Base-by-base conservation (phyloP, 2,888 invertebrate genomes). In the Rhyacophila evoluta region DNA sequence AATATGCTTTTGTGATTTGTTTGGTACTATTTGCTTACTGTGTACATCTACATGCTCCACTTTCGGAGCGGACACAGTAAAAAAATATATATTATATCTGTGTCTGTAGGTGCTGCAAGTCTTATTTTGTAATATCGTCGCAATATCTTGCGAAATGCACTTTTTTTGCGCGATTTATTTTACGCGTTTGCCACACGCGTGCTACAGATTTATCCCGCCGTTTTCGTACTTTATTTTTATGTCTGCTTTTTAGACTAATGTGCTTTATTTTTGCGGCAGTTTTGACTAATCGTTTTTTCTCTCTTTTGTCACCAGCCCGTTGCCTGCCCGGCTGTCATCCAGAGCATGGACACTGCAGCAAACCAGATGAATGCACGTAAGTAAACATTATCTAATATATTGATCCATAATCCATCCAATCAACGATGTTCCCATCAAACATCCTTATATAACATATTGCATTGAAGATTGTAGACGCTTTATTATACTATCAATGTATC, bases 351-450 rank as follows among this genome's bases (percentile, higher is more conserved):
- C 94, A 94, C 90, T 98, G 98, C 91, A 93, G 92, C 86, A 92
- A 93, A 87, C 98, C 98, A 86, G 95, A 96, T 91, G 96, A 97
- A 90, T 98, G 98, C 97, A 92, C 92, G 97, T 98, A 93, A 97
- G 97, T 97, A 91, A 87, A 86, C 88, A 25, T 33, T 33, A 33
- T 33, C 29, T 4, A 33, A 33, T 6, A 33, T 33, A n/a, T n/a
- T n/a, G n/a, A n/a, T n/a, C n/a, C n/a, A n/a, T n/a, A n/a, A n/a
- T n/a, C n/a, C n/a, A n/a, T n/a, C n/a, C n/a, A n/a, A n/a, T n/a
- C n/a, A n/a, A n/a, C n/a, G n/a, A n/a, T n/a, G n/a, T n/a, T n/a
- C n/a, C n/a, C n/a, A n/a, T n/a, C n/a, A n/a, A n/a, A n/a, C n/a
- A n/a, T n/a, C n/a, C n/a, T n/a, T n/a, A n/a, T n/a, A n/a, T n/a